phyloP scores from a whole-genome alignment of 2,113 vertebrate genomes.

The Passer montanus region DNA sequence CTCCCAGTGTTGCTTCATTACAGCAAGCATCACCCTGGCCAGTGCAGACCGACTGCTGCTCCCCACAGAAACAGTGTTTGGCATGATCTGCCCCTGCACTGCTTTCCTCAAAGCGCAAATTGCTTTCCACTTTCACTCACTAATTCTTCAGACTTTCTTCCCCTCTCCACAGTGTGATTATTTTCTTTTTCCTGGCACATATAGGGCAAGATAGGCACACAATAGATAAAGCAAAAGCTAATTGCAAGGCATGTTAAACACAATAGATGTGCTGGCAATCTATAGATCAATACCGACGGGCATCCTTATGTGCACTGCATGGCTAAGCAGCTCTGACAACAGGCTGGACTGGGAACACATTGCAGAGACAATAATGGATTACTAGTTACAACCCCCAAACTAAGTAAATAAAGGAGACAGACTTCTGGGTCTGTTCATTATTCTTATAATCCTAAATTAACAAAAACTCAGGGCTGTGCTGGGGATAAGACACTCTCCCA shows the following conservation, averaged over 20 bases:
- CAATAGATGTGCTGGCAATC: background rate
- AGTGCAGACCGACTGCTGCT: background rate
- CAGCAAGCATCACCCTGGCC: background rate
- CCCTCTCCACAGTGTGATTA: background rate
- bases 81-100: background rate
- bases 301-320: background rate
- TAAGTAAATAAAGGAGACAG: constrained; percentile 20
- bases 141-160: background rate
- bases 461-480: constrained; percentile 4
- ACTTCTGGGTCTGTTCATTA: background rate
- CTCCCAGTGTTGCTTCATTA: background rate
- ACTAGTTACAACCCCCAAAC: background rate
- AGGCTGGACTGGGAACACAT: background rate
- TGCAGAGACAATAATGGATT: background rate
- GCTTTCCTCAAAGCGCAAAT: background rate
- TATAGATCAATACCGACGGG: background rate
- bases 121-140: background rate
- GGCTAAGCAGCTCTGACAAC: constrained; percentile 9
- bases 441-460: constrained; percentile 14
- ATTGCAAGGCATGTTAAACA: background rate
- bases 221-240: background rate
- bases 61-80: background rate
- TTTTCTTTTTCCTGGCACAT: background rate
- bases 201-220: background rate
- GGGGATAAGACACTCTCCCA: background rate